phyloP scores from a whole-genome alignment of 2,113 vertebrate species.

The Ursus arctos region DNA sequence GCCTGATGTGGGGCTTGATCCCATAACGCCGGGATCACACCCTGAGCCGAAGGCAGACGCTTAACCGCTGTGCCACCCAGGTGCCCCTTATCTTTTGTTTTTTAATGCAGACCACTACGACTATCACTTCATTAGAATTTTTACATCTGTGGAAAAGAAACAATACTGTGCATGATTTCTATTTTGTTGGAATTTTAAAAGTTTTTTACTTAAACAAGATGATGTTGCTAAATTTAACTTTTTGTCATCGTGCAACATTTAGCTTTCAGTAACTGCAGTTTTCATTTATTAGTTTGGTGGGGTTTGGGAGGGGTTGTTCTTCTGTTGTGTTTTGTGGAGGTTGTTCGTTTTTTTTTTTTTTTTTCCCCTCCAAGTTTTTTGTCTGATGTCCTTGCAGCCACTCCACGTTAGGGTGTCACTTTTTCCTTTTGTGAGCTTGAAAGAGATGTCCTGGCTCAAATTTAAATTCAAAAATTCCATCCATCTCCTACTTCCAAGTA shows the following conservation, averaged over 20 bases:
- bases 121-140: background rate
- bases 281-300: background rate
- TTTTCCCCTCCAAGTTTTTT: background rate
- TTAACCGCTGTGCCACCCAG: too few relatives aligned
- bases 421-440: slow-evolving; percentile 51
- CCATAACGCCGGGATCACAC: too few relatives aligned
- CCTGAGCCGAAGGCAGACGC: too few relatives aligned
- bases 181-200: slow-evolving; percentile 48
- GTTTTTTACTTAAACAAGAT: slow-evolving; percentile 12
- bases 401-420: background rate
- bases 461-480: slow-evolving; percentile 55
- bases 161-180: background rate
- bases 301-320: background rate
- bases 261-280: background rate
- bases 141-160: slow-evolving; percentile 8
- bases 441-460: slow-evolving; percentile 35
- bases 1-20: too few relatives aligned
- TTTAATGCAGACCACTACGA: background rate
- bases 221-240: background rate
- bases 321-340: background rate
- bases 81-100: background rate
- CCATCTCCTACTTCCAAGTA: slow-evolving; percentile 31
- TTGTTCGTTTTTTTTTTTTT: background rate
- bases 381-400: background rate
- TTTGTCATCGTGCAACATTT: background rate